Evolutionary conservation across 2,797 vertebrate species (phyloP), one percentile per base, ranked within the genome.

Genomic region (Lindbergichthys nudifrons): DNA sequence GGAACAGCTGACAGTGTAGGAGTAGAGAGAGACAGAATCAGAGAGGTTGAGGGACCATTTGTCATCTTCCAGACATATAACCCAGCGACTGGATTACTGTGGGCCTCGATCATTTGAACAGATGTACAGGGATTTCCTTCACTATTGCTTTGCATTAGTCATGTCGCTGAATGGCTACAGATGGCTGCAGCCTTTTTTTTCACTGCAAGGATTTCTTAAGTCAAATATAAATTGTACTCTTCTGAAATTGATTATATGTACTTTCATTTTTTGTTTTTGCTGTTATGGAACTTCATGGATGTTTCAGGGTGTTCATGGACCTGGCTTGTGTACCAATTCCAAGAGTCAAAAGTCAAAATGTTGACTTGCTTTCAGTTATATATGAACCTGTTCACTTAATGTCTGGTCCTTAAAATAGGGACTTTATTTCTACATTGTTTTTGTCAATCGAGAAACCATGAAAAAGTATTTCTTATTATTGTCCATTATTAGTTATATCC

Each of bases 61-160:
- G 61, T 76, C 60, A 32, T 78, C 76, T 52, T 73, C 26, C 47
- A 67, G 56, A 69, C 57, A 53, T 21, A 53, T 36, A 46, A 66
- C 14, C 19, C 51, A 18, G 54, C 32, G 45, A 23, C 21, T 41
- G 53, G 46, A 69, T 71, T 41, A 62, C 51, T 16, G 60, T 57
- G 57, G 66, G 64, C 60, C 67, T 48, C 26, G 10, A 88, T 80
- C 52, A 45, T 45, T 89, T 67, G 3, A 85, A 68, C 89, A 90
- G 82, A 73, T 32, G 30, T 47, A 30, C 48, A 32, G 66, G 63
- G 82, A 83, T 79, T 83, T 82, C 77, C 68, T 78, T 47, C 14
- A 73, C n/a, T 42, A 5, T 43, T 15, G 39, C 23, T 72, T 43
- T 54, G 51, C 52, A 60, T 78, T 68, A 56, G 47, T 79, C 61